Evolutionary conservation across 2,888 invertebrate genomes (phyloP), one percentile per base, ranked within the genome.

Genomic region (Mimachlamys varia): DNA sequence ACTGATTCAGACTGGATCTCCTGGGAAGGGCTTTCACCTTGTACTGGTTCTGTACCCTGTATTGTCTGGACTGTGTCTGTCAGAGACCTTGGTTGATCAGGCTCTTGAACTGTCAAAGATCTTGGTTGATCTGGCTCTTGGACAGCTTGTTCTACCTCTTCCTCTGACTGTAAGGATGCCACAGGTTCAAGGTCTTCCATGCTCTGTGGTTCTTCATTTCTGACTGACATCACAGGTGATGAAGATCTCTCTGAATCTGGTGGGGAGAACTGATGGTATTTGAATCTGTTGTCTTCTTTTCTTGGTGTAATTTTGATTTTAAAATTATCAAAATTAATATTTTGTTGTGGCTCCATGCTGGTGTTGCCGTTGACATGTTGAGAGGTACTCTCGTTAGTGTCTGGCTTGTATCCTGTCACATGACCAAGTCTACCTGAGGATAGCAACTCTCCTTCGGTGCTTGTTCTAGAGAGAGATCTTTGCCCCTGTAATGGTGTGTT

Each of bases 111-210:
- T 2, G 33, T 33, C 17, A 76, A 0, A 76, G 76, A 76, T 33
- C 76, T 76, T 76, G 27, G 33, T 76, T 76, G 76, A 27, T 76
- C 76, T 33, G 76, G 7, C 27, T 76, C 76, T 76, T 76, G 76
- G 13, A 15, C 27, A 27, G 33, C 76, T n/a, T n/a, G n/a, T 33
- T 76, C 76, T 33, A 33, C 33, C 13, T 76, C 76, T 33, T 33
- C 5, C 33, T 76, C 33, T 76, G 76, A 76, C 27, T 76, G 76
- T 76, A 33, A 76, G 7, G 76, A 33, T 5, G 76, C 12, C 76
- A 76, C 76, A 76, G 76, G 27, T 3, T 76, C 33, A 33, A 33
- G 27, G 27, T 33, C 76, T 2, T 76, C 33, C 33, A 76, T 27
- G 27, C 27, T 19, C 12, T 33, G 33, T 76, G 76, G 76, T 15